Base-by-base conservation (phyloP, 2,888 invertebrate genomes). In the Acanthosoma haemorrhoidale region DNA sequence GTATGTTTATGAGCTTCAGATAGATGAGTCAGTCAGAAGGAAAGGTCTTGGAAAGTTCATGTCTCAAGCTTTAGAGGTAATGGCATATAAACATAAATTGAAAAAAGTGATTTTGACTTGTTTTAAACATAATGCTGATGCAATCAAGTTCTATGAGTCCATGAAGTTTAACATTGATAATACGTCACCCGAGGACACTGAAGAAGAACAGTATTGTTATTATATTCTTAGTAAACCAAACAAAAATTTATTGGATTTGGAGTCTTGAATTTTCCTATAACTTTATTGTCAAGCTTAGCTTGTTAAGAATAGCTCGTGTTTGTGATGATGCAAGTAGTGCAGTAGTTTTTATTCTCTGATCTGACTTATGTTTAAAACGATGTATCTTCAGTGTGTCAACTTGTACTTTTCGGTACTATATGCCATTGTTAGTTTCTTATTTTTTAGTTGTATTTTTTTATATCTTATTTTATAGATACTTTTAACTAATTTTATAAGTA, bases 1-100 rank as follows among this genome's bases (percentile, higher is more conserved):
- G 6, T 92, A 92, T 79, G 90, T 91, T 79, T 96, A 95, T 82
- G 95, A 95, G 80, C 84, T 95, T 73, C 95, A 96, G 80, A 83
- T 95, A 75, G 89, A 89, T 77, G 80, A 85, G 64, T 82, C 81
- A 9, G 85, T 87, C 32, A 86, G 90, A 73, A 83, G 91, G 72
- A 89, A 89, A 79, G 94, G 94, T 9, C 82, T 95, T 51, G 95
- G 95, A 4, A 88, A 88, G 78, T 90, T 90, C 77, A 84, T 94
- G 81, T 86, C 94, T 83, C 84, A 86, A 77, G 85, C 90, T 74
- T 80, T 94, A 73, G 92, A 93, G 81, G 81, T 85, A 66, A 84
- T 95, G 70, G 92, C 91, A 58, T 84, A 81, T 76, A 85, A 86
- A 72, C 88, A 88, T 76, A 84, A 85, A 76, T 90, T 94, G 90